Percentiles rank a stretch among this genome's conserved stretches.
Conservation (phyloP, 1,140 invertebrate species). For the Drosophila ironensis region DNA sequence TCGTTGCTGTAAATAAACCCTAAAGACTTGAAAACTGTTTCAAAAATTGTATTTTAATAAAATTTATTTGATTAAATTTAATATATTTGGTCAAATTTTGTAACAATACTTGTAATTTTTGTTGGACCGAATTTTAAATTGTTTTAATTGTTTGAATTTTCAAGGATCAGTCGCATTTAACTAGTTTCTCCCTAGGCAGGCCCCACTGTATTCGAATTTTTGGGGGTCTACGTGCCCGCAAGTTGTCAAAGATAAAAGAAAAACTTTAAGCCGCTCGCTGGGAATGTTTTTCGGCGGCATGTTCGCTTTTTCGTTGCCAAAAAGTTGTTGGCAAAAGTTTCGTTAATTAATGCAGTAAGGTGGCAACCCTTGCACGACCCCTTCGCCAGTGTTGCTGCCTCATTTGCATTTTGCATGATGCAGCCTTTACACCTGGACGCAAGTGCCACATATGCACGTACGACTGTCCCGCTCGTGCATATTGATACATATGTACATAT, state of each 20-base stretch:
- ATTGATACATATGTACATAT: neutral
- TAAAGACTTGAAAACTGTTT: too few species aligned
- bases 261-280: conserved; percentile 56
- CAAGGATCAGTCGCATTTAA: too few species aligned
- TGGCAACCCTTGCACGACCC: conserved; percentile 26
- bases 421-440: conserved; percentile 38
- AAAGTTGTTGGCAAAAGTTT: conserved; percentile 43
- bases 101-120: too few species aligned
- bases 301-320: conserved; percentile 13
- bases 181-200: neutral
- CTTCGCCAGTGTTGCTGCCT: conserved; percentile 5
- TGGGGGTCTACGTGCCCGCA: conserved; percentile 9
- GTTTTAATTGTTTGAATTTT: too few species aligned
- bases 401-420: conserved; percentile 46
- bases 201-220: conserved; percentile 5
- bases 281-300: conserved; percentile 35
- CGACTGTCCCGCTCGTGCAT: conserved; percentile 2
- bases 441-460: neutral
- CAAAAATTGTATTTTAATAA: too few species aligned
- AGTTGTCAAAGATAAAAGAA: conserved; percentile 36
- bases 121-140: too few species aligned
- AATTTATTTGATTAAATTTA: too few species aligned
- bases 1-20: too few species aligned
- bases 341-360: conserved; percentile 68
- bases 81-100: too few species aligned